These are phyloP conservation scores for Ramphastos sulfuratus DNA, from an alignment of 2,113 vertebrate genomes.

Conservation along the genomic window DNA sequence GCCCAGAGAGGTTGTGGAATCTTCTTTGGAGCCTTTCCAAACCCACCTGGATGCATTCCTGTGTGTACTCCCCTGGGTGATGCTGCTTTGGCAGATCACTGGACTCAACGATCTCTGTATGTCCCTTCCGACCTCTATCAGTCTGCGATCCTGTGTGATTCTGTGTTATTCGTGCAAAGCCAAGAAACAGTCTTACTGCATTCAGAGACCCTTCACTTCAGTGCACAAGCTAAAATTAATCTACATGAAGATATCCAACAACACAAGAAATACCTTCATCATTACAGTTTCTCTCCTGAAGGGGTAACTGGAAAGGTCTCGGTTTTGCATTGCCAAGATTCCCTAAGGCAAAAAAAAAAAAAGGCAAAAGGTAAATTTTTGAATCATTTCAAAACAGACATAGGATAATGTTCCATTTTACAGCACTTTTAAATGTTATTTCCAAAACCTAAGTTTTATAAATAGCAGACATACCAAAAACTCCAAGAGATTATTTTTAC, in stretches of 20 bases:
- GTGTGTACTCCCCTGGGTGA: too few relatives aligned
- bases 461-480: background rate
- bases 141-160: too few relatives aligned
- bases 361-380: background rate
- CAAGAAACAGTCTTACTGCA: background rate
- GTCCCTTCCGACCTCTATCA: too few relatives aligned
- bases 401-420: background rate
- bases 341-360: slow-evolving; percentile 48
- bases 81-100: too few relatives aligned
- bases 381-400: background rate
- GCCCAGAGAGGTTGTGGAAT: too few relatives aligned
- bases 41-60: too few relatives aligned
- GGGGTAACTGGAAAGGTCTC: slow-evolving; percentile 63
- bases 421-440: background rate
- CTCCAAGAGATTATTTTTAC: background rate
- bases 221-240: background rate
- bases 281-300: slow-evolving; percentile 61
- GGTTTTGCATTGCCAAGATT: slow-evolving; percentile 63
- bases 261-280: slow-evolving; percentile 75
- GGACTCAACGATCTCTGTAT: too few relatives aligned
- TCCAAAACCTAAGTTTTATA: background rate
- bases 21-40: too few relatives aligned
- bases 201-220: background rate
- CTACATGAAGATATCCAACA: background rate
- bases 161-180: background rate